phyloP scores from a whole-genome alignment of 30 jellyfish, hydroid and myxozoan genomes.

The Hydractinia echinata region DNA sequence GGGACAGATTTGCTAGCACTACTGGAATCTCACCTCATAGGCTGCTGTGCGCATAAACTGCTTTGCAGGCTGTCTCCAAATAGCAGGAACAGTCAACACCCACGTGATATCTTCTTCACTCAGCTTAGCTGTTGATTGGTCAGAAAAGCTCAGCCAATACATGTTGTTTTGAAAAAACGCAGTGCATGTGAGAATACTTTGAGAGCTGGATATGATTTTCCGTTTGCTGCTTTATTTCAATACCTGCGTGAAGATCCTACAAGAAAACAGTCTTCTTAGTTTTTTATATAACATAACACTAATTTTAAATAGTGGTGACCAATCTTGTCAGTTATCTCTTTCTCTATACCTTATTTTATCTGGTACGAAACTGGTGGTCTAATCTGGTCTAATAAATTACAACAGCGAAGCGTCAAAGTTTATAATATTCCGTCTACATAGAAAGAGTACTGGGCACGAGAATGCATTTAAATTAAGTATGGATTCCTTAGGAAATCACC shows the following conservation, averaged over 20 bases:
- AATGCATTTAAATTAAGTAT: too few relatives aligned
- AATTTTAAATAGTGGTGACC: too few relatives aligned
- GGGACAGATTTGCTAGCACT: too few relatives aligned
- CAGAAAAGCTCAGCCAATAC: slow-evolving; percentile 86
- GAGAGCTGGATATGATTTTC: slow-evolving; percentile 84
- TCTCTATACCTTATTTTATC: too few relatives aligned
- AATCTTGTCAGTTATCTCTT: too few relatives aligned
- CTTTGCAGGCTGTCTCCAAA: slow-evolving; percentile 98
- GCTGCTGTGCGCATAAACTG: slow-evolving; percentile 99
- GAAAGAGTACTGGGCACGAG: too few relatives aligned
- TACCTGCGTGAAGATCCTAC: slow-evolving; percentile 75
- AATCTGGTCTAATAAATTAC: too few relatives aligned
- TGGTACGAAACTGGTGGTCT: too few relatives aligned
- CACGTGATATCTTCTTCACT: slow-evolving; percentile 96
- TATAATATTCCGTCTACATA: too few relatives aligned
- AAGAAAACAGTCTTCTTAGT: background rate
- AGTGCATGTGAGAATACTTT: slow-evolving; percentile 87
- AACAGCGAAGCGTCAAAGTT: too few relatives aligned
- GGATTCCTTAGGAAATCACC: too few relatives aligned
- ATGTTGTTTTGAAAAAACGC: slow-evolving; percentile 77
- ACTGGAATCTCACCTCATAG: slow-evolving; percentile 57
- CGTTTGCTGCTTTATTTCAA: slow-evolving; percentile 76
- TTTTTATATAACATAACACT: too few relatives aligned
- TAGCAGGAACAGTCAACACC: slow-evolving; percentile 98
- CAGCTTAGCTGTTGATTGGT: slow-evolving; percentile 89